Evolutionary conservation across 2,888 invertebrate species (phyloP), one percentile per base, ranked within the genome.

Genomic region (Nemapogon koenigi): DNA sequence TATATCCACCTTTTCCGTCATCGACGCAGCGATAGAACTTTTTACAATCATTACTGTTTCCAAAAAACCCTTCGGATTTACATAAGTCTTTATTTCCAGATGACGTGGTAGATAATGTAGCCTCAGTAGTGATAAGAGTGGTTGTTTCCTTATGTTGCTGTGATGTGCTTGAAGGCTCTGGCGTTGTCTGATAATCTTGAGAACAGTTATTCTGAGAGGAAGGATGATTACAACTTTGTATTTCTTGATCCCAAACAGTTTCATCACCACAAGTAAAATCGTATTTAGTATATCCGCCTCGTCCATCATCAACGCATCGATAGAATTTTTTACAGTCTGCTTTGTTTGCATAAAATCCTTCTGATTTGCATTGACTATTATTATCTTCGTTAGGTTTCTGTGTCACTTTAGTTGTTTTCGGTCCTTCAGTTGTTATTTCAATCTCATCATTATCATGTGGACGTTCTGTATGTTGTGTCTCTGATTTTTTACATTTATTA

Each of bases 291-390:
- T 59, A 79, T 14, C 67, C 69, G 17, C 70, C 70, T 13, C 70
- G 61, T 1, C 70, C 81, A 40, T 76, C 70, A 35, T 62, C 58
- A 0, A 84, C 84, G 55, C 91, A 91, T 41, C 90, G 80, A 55
- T 88, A 87, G 67, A 91, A 91, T 53, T 87, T 87, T 37, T 75
- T 83, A 50, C 91, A 91, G 54, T 90, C 81, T 38, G 73, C 67
- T 14, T 82, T 71, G 62, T 90, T 83, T 16, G 83, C 82, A 57
- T 85, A 83, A 59, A 88, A 91, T 41, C 90, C 90, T 58, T 88
- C 88, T 45, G 67, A 62, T 15, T 59, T 63, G 55, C 89, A 89
- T 41, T 47, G 38, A 16, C 42, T 45, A 26, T 33, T 36, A 14
- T 27, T 41, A 18, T 13, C 32, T 31, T 16, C 32, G 35, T 33